Percentiles rank a stretch among this genome's conserved stretches.
Conservation (phyloP, 2,888 invertebrate species). For the Athrips mouffetella region DNA sequence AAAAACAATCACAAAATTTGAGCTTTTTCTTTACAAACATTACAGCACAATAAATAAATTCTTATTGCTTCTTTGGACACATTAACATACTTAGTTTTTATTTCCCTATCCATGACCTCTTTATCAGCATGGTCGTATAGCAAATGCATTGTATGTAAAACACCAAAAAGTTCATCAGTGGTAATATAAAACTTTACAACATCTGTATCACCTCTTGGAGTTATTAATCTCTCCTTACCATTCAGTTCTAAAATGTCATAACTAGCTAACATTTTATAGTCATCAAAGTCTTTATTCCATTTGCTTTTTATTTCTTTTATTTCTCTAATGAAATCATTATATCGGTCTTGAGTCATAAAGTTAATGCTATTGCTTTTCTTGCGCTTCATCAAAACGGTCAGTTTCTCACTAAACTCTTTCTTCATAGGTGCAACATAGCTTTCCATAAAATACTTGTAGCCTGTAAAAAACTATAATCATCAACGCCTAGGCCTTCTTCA, state of each 20-base stretch:
- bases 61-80: conserved; percentile 60
- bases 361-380: conserved; percentile 56
- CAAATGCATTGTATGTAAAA: conserved; percentile 60
- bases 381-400: conserved; percentile 41
- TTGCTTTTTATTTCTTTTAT: conserved; percentile 48
- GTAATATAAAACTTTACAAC: conserved; percentile 53
- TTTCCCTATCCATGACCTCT: conserved; percentile 47
- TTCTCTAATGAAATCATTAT: conserved; percentile 52
- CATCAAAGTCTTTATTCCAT: conserved; percentile 45
- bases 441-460: conserved; percentile 31
- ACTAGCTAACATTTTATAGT: conserved; percentile 53
- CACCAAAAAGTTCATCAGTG: conserved; percentile 53
- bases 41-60: conserved; percentile 55
- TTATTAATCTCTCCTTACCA: conserved; percentile 46
- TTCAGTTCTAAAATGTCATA: conserved; percentile 50
- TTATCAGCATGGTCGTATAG: conserved; percentile 50
- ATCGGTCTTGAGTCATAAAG: conserved; percentile 41
- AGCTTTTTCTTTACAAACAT: conserved; percentile 36
- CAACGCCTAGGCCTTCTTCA: too few species aligned
- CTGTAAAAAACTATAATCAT: conserved; percentile 41
- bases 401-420: conserved; percentile 47
- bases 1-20: too few species aligned
- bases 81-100: conserved; percentile 62
- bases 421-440: conserved; percentile 43
- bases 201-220: conserved; percentile 37